phyloP scores from a whole-genome alignment of 2,888 invertebrate genomes.

The Metallyticus violacea region DNA sequence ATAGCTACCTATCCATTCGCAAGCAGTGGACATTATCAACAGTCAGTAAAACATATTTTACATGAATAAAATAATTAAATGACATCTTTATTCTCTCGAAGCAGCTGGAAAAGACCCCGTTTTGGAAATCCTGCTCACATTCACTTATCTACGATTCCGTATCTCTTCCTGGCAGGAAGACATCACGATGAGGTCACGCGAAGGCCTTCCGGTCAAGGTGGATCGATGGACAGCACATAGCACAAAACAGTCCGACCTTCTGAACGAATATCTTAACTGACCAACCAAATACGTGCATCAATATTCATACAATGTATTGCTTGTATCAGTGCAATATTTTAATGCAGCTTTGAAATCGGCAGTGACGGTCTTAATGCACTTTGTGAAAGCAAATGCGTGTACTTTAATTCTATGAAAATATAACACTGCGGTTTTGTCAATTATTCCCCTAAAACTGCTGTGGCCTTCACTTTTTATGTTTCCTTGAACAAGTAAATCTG shows the following conservation, averaged over 20 bases:
- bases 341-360: neutral
- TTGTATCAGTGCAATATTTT: no score
- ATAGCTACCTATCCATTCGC: no score
- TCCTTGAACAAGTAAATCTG: no score
- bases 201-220: neutral
- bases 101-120: no score
- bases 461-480: no score
- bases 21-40: no score
- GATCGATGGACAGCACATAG: neutral
- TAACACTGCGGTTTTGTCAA: neutral
- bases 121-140: neutral
- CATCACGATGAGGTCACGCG: neutral
- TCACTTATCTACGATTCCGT: neutral
- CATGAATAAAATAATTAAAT: no score
- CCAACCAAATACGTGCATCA: neutral
- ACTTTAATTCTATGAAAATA: neutral
- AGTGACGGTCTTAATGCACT: neutral
- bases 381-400: neutral
- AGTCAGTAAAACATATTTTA: no score
- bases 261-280: neutral
- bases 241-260: neutral
- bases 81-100: no score
- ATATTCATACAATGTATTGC: no score
- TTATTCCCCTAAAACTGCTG: neutral
- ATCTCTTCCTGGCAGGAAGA: neutral